Percentiles rank a stretch among this genome's conserved stretches.
These are phyloP conservation scores for Drosophila anomelani DNA, from an alignment of 2,888 invertebrate genomes.

Conservation along the genomic window DNA sequence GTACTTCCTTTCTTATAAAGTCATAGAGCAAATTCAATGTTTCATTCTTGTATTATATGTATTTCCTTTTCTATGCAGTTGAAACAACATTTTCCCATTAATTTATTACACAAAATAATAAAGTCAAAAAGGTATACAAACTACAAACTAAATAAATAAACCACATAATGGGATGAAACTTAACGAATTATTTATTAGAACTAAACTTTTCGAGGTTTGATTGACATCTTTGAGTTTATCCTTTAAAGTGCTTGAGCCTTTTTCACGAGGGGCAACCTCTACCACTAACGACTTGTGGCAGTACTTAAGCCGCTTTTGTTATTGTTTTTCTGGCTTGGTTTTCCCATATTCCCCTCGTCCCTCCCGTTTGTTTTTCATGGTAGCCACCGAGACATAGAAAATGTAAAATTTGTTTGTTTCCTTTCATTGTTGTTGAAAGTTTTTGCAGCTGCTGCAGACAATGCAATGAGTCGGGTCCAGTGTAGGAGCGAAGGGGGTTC, in stretches of 20 bases:
- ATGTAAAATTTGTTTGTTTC: slow-evolving; percentile 74
- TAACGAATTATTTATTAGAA: not conserved
- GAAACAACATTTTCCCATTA: not conserved
- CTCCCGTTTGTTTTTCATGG: slow-evolving; percentile 18
- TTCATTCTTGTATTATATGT: not conserved
- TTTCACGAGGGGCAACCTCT: slow-evolving; percentile 32
- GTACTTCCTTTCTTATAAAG: not conserved
- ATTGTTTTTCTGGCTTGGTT: slow-evolving; percentile 37
- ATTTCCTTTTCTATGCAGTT: not conserved
- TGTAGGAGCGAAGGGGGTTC: too few relatives aligned
- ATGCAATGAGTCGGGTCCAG: slow-evolving; percentile 44
- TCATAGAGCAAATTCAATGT: not conserved
- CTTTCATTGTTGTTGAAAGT: slow-evolving; percentile 74
- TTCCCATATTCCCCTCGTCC: slow-evolving; percentile 4
- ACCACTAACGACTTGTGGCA: slow-evolving; percentile 48
- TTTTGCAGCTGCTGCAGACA: slow-evolving; percentile 74
- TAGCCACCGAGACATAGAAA: slow-evolving; percentile 58
- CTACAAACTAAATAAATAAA: not conserved
- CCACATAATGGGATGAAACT: not conserved
- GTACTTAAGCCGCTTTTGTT: slow-evolving; percentile 52
- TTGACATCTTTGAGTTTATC: slow-evolving; percentile 11
- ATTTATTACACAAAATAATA: not conserved
- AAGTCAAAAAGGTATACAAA: not conserved
- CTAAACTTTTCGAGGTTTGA: not conserved
- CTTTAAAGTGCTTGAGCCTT: slow-evolving; percentile 12